Conservation (phyloP, 2,113 vertebrate species). For the Brachyhypopomus gauderio region DNA sequence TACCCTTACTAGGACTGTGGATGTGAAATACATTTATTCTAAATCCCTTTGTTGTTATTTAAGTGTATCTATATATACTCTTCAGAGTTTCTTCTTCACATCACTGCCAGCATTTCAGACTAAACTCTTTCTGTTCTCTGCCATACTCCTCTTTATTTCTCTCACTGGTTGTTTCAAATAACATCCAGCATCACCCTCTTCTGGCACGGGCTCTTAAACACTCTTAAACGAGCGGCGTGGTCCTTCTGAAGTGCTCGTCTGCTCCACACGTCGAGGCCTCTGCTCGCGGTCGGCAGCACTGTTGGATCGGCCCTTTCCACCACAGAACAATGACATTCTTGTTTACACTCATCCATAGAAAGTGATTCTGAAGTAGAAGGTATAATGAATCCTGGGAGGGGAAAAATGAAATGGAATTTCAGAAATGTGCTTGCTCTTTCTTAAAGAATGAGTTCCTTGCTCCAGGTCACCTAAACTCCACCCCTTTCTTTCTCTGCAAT, state of each 20-base stretch:
- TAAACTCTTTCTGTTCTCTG: conserved; percentile 13
- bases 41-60: background rate
- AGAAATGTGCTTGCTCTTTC: conserved; percentile 25
- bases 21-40: background rate
- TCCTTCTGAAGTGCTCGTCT: conserved; percentile 8
- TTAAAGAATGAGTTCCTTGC: conserved; percentile 52
- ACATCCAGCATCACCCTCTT: conserved; percentile 41
- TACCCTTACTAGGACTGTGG: background rate
- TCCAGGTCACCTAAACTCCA: conserved; percentile 60
- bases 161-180: background rate
- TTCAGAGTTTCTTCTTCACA: background rate
- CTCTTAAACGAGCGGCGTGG: background rate
- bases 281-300: background rate
- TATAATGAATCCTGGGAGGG: conserved; percentile 9
- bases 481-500: conserved; percentile 54
- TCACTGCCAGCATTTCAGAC: background rate
- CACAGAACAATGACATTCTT: background rate
- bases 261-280: conserved; percentile 6
- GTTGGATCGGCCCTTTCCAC: background rate
- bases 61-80: background rate
- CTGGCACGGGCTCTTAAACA: conserved; percentile 3
- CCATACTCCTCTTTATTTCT: background rate
- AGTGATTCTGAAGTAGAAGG: background rate
- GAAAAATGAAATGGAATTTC: conserved; percentile 45
- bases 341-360: conserved; percentile 33